These are phyloP conservation scores for Busseola fusca DNA, from an alignment of 2,888 invertebrate genomes.

Conservation along the genomic window DNA sequence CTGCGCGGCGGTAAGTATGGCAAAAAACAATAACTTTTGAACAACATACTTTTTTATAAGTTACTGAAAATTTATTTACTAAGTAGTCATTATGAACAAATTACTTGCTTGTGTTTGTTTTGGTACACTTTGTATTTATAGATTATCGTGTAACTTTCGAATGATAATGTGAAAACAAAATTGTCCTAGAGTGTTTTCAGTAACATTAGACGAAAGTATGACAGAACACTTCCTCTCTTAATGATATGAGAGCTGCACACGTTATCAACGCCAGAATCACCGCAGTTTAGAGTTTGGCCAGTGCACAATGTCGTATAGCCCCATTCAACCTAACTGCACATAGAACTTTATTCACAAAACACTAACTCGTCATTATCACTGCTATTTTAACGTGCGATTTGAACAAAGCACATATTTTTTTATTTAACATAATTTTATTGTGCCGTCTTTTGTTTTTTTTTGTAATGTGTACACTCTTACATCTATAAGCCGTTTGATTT, in stretches of 20 bases:
- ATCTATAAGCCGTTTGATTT: slow-evolving; percentile 56
- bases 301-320: slow-evolving; percentile 46
- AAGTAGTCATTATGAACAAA: too few species aligned
- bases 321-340: slow-evolving; percentile 39
- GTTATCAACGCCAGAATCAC: slow-evolving; percentile 38
- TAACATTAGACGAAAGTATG: slow-evolving; percentile 15
- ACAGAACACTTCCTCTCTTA: slow-evolving; percentile 14
- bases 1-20: too few species aligned
- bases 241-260: slow-evolving; percentile 38
- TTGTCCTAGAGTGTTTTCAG: neutral
- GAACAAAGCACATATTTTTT: neutral
- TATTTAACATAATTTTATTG: neutral
- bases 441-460: neutral
- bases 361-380: slow-evolving; percentile 24
- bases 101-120: too few species aligned
- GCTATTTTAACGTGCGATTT: slow-evolving; percentile 28
- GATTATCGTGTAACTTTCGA: neutral
- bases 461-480: slow-evolving; percentile 13
- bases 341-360: slow-evolving; percentile 40
- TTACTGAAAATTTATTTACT: too few species aligned
- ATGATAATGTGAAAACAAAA: neutral
- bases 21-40: too few species aligned
- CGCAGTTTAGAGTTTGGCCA: slow-evolving; percentile 49
- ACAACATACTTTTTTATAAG: too few species aligned
- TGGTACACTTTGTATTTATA: too few species aligned